Base-by-base conservation (phyloP, 1,140 invertebrate species). In the Drosophila sucinea region DNA sequence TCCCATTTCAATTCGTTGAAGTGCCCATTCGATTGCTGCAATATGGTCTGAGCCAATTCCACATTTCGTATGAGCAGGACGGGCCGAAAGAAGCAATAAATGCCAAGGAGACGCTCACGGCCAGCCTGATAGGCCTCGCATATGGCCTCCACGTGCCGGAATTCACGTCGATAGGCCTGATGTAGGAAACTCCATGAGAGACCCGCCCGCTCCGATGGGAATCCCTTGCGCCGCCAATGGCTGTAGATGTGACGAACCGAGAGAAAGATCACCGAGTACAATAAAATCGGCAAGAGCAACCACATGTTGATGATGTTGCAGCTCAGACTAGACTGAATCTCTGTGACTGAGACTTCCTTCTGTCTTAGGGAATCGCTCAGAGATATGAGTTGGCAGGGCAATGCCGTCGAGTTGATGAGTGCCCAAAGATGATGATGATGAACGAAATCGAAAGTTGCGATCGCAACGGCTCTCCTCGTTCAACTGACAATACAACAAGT, bases 1-100 rank as follows among this genome's bases (percentile, higher is more conserved):
- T 91, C 83, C 90, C 90, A 91, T 44, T 85, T 87, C 30, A 67
- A 60, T 10, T 90, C 86, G 11, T 62, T 72, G 29, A 91, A 91
- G 25, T 91, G 79, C 0, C 83, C 78, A 25, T 73, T 72, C 11
- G 81, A 67, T 11, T 85, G 84, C 60, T 87, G 74, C 41, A 91
- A 41, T 2, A 91, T 75, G 6, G 57, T 67, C 29, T 78, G 65
- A 44, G 90, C 90, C 70, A 91, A 63, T 2, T 78, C 72, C 8
- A 80, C 76, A 54, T 77, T 84, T 4, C 90, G 86, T 2, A 91
- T 79, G 4, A 91, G 61, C 7, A 91, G 62, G 0, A 84, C 87
- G 2, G 90, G 90, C 4, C 75, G 71, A 64, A 91, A 91, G 69
- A 91, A 89, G 41, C 81, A 91, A 41, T 91, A 91, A 41, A 91